These are phyloP conservation scores for Solenopsis fugax DNA, from an alignment of 1,140 invertebrate species.

Conservation along the genomic window DNA sequence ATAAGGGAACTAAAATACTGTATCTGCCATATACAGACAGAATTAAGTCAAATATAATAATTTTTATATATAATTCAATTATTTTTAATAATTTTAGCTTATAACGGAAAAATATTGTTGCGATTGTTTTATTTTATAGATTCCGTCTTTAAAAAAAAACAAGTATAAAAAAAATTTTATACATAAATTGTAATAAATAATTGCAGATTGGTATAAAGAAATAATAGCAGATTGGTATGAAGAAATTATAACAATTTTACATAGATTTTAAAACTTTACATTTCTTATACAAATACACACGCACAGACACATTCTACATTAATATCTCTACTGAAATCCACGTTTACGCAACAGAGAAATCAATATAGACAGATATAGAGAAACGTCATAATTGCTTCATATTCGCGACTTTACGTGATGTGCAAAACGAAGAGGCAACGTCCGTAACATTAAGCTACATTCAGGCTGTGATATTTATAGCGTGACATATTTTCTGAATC, in stretches of 20 bases:
- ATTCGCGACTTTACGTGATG: neutral
- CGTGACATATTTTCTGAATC: constrained; percentile 22
- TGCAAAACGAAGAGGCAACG: neutral
- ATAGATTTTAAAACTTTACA: neutral
- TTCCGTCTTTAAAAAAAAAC: neutral
- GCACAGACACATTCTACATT: neutral
- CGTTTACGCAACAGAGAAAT: constrained; percentile 6
- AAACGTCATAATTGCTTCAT: constrained; percentile 18
- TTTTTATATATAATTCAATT: neutral
- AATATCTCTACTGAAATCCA: neutral
- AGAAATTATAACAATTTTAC: neutral
- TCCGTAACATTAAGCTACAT: neutral
- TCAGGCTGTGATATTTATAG: constrained; percentile 35
- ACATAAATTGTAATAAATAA: neutral
- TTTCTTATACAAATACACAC: neutral
- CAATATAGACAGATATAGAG: neutral
- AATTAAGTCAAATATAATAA: neutral
- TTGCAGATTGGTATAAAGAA: neutral
- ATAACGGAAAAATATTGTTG: neutral
- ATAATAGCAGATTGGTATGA: neutral
- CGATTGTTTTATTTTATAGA: neutral
- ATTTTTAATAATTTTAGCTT: neutral
- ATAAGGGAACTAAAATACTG: neutral
- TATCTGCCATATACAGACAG: neutral
- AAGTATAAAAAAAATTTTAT: neutral